Conservation (phyloP, 2,888 invertebrate genomes). For the Drosophila paracracens region DNA sequence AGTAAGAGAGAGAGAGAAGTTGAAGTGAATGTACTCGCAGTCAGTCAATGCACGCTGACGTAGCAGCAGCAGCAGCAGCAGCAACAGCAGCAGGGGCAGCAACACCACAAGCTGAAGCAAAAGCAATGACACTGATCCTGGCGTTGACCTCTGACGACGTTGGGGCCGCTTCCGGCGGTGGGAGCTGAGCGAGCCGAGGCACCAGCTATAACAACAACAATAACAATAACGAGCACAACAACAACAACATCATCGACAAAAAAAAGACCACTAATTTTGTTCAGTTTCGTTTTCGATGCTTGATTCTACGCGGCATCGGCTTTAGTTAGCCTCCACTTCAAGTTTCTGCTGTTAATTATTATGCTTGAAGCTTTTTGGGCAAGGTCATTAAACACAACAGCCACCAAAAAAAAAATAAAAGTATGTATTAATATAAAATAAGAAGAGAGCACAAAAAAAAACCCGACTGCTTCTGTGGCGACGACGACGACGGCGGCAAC, state of each 20-base stretch:
- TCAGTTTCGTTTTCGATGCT: conserved; percentile 71
- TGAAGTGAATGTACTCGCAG: conserved; percentile 66
- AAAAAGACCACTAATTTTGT: conserved; percentile 21
- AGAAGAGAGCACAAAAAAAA: conserved; percentile 45
- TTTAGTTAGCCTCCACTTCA: conserved; percentile 64
- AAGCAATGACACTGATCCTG: conserved; percentile 80
- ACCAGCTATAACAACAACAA: conserved; percentile 9
- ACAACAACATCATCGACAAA: conserved; percentile 13
- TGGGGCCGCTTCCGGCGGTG: conserved; percentile 52
- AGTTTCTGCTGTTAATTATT: conserved; percentile 73
- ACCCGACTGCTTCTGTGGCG: conserved; percentile 20
- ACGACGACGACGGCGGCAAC: conserved; percentile 29
- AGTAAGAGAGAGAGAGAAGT: conserved; percentile 22
- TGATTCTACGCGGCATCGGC: conserved; percentile 62
- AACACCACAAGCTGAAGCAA: conserved; percentile 55
- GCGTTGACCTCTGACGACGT: conserved; percentile 71
- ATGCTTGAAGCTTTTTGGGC: conserved; percentile 81
- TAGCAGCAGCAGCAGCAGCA: conserved; percentile 17
- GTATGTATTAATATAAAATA: conserved; percentile 27
- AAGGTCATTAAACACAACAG: conserved; percentile 79
- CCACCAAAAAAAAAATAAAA: conserved; percentile 8
- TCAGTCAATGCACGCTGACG: conserved; percentile 66
- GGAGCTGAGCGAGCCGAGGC: conserved; percentile 15
- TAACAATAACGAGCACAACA: background rate
- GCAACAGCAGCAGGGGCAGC: conserved; percentile 56